Percentiles rank a stretch among this genome's conserved stretches.
Conservation (phyloP, 23 tunicate species). For the Botrylloides violaceus region DNA sequence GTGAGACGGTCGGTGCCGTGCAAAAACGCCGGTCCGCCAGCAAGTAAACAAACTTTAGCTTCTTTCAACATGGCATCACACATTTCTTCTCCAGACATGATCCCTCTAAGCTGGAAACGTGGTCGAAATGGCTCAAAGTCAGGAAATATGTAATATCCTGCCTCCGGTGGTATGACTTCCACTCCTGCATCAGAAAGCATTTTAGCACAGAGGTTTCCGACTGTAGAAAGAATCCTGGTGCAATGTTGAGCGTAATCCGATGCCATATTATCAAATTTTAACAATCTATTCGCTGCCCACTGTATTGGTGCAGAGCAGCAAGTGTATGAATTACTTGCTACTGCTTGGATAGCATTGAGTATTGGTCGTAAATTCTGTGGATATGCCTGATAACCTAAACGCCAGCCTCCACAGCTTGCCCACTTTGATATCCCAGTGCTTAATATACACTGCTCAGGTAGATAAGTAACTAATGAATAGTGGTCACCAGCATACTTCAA, state of each 20-base stretch:
- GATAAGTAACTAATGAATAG: constrained; percentile 25
- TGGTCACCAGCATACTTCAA: constrained; percentile 41
- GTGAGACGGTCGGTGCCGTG: constrained; percentile 46
- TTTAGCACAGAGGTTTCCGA: constrained; percentile 49
- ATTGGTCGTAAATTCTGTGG: constrained; percentile 51
- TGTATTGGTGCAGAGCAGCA: constrained; percentile 69
- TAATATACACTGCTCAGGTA: constrained; percentile 77
- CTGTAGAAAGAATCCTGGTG: constrained; percentile 51
- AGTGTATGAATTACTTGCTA: constrained; percentile 76
- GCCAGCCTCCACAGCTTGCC: constrained; percentile 99
- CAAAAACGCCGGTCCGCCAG: constrained; percentile 92
- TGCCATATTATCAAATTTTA: constrained; percentile 36
- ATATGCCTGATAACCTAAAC: constrained; percentile 81
- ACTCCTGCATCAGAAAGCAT: constrained; percentile 40
- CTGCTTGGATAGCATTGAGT: constrained; percentile 37
- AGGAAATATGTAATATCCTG: constrained; percentile 93
- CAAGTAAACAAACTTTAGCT: constrained; percentile 72
- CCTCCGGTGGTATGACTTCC: constrained; percentile 39
- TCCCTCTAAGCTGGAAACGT: constrained; percentile 24
- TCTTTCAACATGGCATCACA: constrained; percentile 67
- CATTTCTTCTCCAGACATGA: constrained; percentile 68
- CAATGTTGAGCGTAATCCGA: constrained; percentile 51
- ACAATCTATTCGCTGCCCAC: constrained; percentile 42
- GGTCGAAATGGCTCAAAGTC: constrained; percentile 70
- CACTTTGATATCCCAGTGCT: constrained; percentile 86